Evolutionary conservation across 1,140 invertebrate species (phyloP).

Genomic region (Wiebesia pumilae): DNA sequence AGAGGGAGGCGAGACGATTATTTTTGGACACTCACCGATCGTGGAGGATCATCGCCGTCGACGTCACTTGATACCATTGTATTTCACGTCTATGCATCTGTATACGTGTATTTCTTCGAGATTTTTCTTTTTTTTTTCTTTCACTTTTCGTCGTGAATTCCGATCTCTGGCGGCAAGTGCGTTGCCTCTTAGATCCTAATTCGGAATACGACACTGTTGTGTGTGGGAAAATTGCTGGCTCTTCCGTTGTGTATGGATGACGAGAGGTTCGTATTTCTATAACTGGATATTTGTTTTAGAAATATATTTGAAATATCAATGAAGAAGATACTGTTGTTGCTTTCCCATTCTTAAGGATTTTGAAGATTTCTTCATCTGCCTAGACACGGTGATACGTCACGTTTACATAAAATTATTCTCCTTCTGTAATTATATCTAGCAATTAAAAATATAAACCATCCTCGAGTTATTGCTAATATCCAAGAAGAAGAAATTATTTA

Average conservation of each 20-base stretch:
- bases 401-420: not conserved
- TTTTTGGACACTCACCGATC: conserved; percentile 33
- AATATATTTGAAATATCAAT: not conserved
- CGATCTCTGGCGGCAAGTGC: not conserved
- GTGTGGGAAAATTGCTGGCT: not conserved
- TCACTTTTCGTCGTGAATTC: not conserved
- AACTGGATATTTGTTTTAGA: not conserved
- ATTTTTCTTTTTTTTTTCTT: conserved; percentile 1
- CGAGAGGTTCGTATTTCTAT: conserved; percentile 61
- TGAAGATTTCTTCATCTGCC: not conserved
- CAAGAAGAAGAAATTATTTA: not conserved
- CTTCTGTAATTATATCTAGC: not conserved
- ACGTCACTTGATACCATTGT: conserved; percentile 1
- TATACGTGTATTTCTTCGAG: not conserved
- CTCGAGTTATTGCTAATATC: not conserved
- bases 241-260: conserved; percentile 63
- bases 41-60: conserved; percentile 9
- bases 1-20: conserved; percentile 39
- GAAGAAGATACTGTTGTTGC: not conserved
- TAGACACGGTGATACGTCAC: not conserved
- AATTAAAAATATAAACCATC: not conserved
- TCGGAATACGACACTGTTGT: not conserved
- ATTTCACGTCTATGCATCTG: not conserved
- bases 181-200: conserved; percentile 1
- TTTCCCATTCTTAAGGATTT: not conserved